Evolutionary conservation across 2,113 vertebrate genomes (phyloP), one percentile per base, ranked within the genome.

Genomic region (Bucco capensis): DNA sequence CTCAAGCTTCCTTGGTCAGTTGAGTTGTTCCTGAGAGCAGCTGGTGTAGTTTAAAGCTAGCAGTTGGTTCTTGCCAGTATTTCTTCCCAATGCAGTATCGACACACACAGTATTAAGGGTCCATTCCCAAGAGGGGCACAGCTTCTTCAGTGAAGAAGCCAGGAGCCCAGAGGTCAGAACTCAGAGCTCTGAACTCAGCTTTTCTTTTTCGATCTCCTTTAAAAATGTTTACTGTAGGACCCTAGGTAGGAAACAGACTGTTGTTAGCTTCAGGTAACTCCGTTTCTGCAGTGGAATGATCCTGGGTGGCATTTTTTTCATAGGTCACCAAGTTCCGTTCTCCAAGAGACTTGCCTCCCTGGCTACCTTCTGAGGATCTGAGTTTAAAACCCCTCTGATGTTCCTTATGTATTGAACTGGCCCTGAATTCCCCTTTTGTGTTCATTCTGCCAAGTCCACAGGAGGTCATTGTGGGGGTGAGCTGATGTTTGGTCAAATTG

Each of bases 61-160:
- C 10, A 4, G 56, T 46, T 70, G 61, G 42, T 71, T 44, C 56
- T 66, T 92, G 86, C 88, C 91, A 93, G 92, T 93, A 92, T 94
- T 96, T 92, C 79, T 94, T 92, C 89, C 77, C 80, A 50, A 40
- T 35, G 76, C 90, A 86, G 24, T 88, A 62, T 75, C 54, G 64
- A 75, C 83, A 75, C 83, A 80, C 42, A 76, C 90, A 92, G 93
- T 96, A 95, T 95, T 94, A 95, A 86, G 82, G 74, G 80, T 90
- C 83, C 81, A 58, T 90, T 90, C 90, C 72, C 58, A 71, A 76
- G 69, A 33, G 53, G 64, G 87, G 64, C 28, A 2, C 27, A 6
- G 82, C 71, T 93, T 93, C 89, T 93, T 95, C 89, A 92, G 53
- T 85, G 77, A 93, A 96, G 94, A 83, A 85, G 69, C 90, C 86